Evolutionary conservation across 2,113 vertebrate genomes (phyloP).

Genomic region (Silurus asotus): DNA sequence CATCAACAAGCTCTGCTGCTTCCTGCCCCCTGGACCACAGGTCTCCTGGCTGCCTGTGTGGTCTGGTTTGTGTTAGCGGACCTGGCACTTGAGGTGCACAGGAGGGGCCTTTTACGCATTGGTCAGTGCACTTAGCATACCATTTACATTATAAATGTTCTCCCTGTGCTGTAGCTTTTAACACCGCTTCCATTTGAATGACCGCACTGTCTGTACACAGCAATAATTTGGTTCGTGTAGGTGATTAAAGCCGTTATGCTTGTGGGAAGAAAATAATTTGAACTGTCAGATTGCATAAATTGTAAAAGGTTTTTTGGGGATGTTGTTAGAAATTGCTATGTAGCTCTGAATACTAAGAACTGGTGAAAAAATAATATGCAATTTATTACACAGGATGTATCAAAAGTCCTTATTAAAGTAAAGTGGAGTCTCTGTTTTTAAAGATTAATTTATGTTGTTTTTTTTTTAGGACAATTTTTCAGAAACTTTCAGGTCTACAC

Average conservation of each 20-base stretch:
- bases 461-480: slow-evolving; percentile 43
- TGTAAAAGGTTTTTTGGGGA: slow-evolving; percentile 35
- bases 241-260: slow-evolving; percentile 17
- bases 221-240: slow-evolving; percentile 35
- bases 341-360: slow-evolving; percentile 41
- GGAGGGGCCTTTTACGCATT: slow-evolving; percentile 36
- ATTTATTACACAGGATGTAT: not conserved
- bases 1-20: slow-evolving; percentile 79
- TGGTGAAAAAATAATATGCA: slow-evolving; percentile 15
- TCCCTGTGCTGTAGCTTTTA: slow-evolving; percentile 2
- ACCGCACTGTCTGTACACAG: not conserved
- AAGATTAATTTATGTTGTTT: not conserved
- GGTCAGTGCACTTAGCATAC: slow-evolving; percentile 43
- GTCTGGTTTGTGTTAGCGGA: slow-evolving; percentile 79
- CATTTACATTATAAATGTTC: not conserved
- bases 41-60: slow-evolving; percentile 77
- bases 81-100: slow-evolving; percentile 77
- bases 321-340: slow-evolving; percentile 27
- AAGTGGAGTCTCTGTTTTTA: not conserved
- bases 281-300: slow-evolving; percentile 42
- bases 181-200: not conserved
- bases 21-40: slow-evolving; percentile 75
- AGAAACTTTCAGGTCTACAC: slow-evolving; percentile 53
- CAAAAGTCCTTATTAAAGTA: not conserved
- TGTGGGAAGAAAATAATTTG: slow-evolving; percentile 41